Evolutionary conservation across 2,797 vertebrate species (phyloP).

Genomic region (Poecilia velifera): DNA sequence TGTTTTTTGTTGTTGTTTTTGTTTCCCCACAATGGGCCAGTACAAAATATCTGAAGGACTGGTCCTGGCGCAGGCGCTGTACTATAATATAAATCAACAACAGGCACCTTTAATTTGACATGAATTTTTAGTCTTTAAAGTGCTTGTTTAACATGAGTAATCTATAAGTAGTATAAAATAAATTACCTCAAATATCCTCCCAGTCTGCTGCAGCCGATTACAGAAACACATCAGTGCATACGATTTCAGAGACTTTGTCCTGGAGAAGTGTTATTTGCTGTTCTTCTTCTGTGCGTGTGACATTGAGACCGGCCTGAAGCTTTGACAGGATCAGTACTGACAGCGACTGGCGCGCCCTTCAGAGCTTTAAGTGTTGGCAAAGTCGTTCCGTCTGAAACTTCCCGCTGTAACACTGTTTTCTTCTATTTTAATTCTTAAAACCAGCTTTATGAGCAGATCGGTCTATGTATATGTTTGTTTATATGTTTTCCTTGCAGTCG

Average conservation of each 20-base stretch:
- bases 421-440: conserved; percentile 4
- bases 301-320: background rate
- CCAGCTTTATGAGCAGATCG: background rate
- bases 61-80: background rate
- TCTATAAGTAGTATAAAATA: conserved; percentile 30
- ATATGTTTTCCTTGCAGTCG: conserved; percentile 18
- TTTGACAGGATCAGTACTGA: background rate
- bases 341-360: background rate
- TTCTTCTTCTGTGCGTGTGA: background rate
- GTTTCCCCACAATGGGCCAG: background rate
- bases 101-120: background rate
- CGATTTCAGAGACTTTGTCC: background rate
- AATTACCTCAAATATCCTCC: conserved; percentile 14
- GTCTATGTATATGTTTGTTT: conserved; percentile 29
- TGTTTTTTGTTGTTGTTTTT: background rate
- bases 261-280: background rate
- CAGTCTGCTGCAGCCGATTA: conserved; percentile 12
- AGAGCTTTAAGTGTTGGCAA: background rate
- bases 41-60: background rate
- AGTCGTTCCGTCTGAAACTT: conserved; percentile 3
- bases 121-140: conserved; percentile 10
- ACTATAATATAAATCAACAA: background rate
- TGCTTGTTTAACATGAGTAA: conserved; percentile 41
- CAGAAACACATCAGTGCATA: conserved; percentile 4
- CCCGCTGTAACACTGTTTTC: background rate